phyloP scores from a whole-genome alignment of 2,113 vertebrate species.

The Albula glossodonta region DNA sequence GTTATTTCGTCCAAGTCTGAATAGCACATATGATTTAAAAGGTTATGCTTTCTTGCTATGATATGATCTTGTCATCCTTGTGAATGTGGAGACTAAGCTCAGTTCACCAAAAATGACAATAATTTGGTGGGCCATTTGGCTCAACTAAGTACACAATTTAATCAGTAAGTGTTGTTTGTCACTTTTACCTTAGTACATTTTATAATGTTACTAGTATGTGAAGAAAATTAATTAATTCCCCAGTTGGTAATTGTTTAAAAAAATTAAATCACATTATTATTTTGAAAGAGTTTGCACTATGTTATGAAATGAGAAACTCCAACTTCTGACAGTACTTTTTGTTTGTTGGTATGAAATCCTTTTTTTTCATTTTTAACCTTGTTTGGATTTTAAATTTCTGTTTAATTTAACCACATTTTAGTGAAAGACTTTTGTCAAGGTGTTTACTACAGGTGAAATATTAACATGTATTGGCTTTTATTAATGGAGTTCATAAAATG shows the following conservation, averaged over 20 bases:
- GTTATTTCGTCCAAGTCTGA: not conserved
- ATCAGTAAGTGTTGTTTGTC: not conserved
- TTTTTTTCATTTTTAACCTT: too few relatives aligned
- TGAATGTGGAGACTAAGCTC: not conserved
- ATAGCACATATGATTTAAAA: not conserved
- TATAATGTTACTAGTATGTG: not conserved
- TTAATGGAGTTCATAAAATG: not conserved
- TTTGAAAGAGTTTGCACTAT: too few relatives aligned
- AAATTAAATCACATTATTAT: not conserved
- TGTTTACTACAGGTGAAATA: too few relatives aligned
- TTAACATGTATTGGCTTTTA: not conserved
- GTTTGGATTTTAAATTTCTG: too few relatives aligned
- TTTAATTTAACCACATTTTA: too few relatives aligned
- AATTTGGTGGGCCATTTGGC: too few relatives aligned
- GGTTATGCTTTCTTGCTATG: not conserved
- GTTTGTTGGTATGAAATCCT: too few relatives aligned
- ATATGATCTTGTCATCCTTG: not conserved
- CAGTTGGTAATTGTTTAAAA: not conserved
- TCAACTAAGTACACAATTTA: too few relatives aligned
- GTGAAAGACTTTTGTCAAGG: too few relatives aligned
- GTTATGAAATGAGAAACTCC: too few relatives aligned
- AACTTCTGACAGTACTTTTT: too few relatives aligned
- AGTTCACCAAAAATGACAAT: conserved; percentile 8
- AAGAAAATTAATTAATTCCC: not conserved
- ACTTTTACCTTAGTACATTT: not conserved